Percentiles rank a stretch among this genome's conserved stretches.
Evolutionary conservation across 2,888 invertebrate species (phyloP).

Genomic region (Hoplodrina ambigua): DNA sequence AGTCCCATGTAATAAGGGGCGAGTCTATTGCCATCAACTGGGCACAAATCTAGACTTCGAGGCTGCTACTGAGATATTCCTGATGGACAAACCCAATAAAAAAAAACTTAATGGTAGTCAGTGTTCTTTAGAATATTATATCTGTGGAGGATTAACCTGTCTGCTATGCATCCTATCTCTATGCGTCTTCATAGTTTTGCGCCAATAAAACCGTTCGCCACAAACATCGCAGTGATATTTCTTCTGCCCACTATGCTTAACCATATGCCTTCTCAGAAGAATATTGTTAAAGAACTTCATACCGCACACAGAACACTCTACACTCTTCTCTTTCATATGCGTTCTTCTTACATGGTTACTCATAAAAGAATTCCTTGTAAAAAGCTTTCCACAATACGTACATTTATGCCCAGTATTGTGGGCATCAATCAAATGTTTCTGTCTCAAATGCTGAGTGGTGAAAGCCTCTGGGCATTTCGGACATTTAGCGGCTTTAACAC

Average conservation of each 20-base stretch:
- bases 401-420: slow-evolving; percentile 86
- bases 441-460: slow-evolving; percentile 87
- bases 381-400: slow-evolving; percentile 83
- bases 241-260: slow-evolving; percentile 88
- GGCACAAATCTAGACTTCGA: too few relatives aligned
- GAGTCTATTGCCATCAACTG: too few relatives aligned
- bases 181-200: slow-evolving; percentile 91
- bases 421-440: slow-evolving; percentile 89
- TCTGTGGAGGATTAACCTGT: slow-evolving; percentile 67
- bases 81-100: too few relatives aligned
- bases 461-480: slow-evolving; percentile 85
- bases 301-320: slow-evolving; percentile 84
- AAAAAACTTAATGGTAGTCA: too few relatives aligned
- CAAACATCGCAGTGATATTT: slow-evolving; percentile 91
- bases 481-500: slow-evolving; percentile 86
- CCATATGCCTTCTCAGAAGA: slow-evolving; percentile 83
- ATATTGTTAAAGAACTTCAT: slow-evolving; percentile 88
- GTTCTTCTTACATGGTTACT: slow-evolving; percentile 83
- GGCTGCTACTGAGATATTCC: too few relatives aligned
- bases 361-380: slow-evolving; percentile 84
- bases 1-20: too few relatives aligned
- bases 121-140: slow-evolving; percentile 50
- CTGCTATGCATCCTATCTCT: slow-evolving; percentile 82
- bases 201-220: slow-evolving; percentile 90
- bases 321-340: slow-evolving; percentile 86